Base-by-base conservation (phyloP, 2,797 vertebrate genomes). In the Tangara arthus region DNA sequence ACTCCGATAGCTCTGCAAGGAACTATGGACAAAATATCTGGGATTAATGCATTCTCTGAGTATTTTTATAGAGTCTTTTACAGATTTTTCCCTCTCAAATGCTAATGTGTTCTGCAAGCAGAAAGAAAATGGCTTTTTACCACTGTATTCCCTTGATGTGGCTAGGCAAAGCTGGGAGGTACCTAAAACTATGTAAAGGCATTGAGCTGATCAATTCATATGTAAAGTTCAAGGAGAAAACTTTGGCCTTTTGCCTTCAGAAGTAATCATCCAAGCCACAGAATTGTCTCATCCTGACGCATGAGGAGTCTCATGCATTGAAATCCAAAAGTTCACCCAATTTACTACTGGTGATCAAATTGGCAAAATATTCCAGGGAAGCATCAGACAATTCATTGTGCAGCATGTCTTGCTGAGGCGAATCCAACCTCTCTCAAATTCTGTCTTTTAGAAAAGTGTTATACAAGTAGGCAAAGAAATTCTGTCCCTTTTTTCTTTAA, bases 191-290 rank as follows among this genome's bases (percentile, higher is more conserved):
- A 92, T 85, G 87, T 95, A 93, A 96, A 87, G 60, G 27, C 56
- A 89, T 69, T 91, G 85, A 96, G 60, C 88, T 80, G 89, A 91
- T 87, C 63, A 79, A 91, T 96, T 87, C 88, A 86, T 86, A 91
- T 91, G 66, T 96, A 96, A 97, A 95, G 96, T 96, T 97, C 97
- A 97, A 94, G 89, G 73, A 72, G 75, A 94, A 32, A 47, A 76
- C 37, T 78, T 87, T 93, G 72, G 63, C 78, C 80, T 88, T 93
- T 95, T 90, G 82, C 59, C 87, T 96, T 95, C 80, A 96, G 86
- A 97, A 95, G 78, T 94, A 95, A 94, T 35, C 5, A 42, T 83
- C 79, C 87, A 82, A 94, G 71, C 64, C 78, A 69, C 69, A 87
- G 82, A 82, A 81, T 87, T 88, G 76, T 80, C 82, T 95, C 82